Evolutionary conservation across 1,140 invertebrate species (phyloP).

Genomic region (Parapsyche elsis): DNA sequence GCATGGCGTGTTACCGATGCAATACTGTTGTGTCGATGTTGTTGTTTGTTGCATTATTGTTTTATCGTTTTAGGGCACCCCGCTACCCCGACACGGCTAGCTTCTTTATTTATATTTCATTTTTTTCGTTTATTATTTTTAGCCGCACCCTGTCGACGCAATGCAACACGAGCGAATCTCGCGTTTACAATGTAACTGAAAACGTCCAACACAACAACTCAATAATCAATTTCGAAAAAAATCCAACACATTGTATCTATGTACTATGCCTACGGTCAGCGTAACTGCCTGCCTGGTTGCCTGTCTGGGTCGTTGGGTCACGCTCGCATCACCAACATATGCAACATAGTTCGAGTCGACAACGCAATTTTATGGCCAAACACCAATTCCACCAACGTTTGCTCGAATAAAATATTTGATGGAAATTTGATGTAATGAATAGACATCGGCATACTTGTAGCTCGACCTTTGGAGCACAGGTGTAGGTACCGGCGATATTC

Average conservation of each 20-base stretch:
- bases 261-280: no score
- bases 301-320: no score
- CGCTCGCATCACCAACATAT: no score
- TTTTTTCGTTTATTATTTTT: slow-evolving; percentile 6
- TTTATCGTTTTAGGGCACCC: slow-evolving; percentile 31
- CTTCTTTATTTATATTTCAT: background rate
- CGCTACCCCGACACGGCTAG: slow-evolving; percentile 21
- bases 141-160: background rate
- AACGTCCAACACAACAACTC: background rate
- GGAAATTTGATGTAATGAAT: background rate
- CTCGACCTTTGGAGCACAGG: no score
- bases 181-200: background rate
- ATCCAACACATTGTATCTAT: no score
- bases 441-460: background rate
- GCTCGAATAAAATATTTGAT: background rate
- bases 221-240: background rate
- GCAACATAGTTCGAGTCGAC: no score
- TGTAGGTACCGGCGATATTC: no score
- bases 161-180: background rate
- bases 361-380: no score
- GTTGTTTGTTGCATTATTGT: slow-evolving; percentile 28
- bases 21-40: slow-evolving; percentile 10
- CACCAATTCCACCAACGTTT: no score
- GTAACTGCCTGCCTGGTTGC: no score
- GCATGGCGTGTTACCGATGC: background rate